These are phyloP conservation scores for Sphyrna mokarran DNA, from an alignment of 2,113 vertebrate species.

Conservation along the genomic window DNA sequence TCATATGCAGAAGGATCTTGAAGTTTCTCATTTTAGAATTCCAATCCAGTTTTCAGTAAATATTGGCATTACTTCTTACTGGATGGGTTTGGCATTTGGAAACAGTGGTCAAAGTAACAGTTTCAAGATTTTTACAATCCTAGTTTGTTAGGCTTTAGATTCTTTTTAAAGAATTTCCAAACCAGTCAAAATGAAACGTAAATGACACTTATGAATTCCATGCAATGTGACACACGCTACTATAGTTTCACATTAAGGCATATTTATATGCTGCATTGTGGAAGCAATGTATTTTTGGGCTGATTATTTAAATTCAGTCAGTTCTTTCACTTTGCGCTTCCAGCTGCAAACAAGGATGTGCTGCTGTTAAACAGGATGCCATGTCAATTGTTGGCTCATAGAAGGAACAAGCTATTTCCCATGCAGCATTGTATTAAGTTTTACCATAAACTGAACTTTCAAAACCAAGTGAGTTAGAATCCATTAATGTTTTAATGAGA, in stretches of 20 bases:
- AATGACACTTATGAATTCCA: not conserved
- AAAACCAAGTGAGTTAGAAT: not conserved
- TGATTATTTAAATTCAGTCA: not conserved
- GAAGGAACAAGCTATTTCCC: not conserved
- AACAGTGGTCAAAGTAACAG: not conserved
- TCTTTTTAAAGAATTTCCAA: not conserved
- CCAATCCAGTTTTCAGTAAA: not conserved
- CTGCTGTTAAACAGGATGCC: constrained; percentile 19
- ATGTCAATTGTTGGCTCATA: not conserved
- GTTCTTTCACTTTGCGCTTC: too few species aligned
- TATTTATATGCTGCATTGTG: not conserved
- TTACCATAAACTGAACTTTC: not conserved
- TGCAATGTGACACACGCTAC: not conserved
- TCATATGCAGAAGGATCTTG: not conserved
- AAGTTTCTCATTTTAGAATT: not conserved
- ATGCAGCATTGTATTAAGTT: not conserved
- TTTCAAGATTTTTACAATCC: not conserved
- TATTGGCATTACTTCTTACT: not conserved
- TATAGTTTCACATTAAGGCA: not conserved
- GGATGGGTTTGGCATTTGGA: not conserved
- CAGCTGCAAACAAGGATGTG: constrained; percentile 18
- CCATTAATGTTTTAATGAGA: not conserved
- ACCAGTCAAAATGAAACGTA: not conserved
- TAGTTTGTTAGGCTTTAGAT: not conserved
- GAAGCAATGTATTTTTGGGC: not conserved